These are phyloP conservation scores for Pseudolaguvia tuberculata DNA, from an alignment of 2,113 vertebrate genomes.

Conservation along the genomic window DNA sequence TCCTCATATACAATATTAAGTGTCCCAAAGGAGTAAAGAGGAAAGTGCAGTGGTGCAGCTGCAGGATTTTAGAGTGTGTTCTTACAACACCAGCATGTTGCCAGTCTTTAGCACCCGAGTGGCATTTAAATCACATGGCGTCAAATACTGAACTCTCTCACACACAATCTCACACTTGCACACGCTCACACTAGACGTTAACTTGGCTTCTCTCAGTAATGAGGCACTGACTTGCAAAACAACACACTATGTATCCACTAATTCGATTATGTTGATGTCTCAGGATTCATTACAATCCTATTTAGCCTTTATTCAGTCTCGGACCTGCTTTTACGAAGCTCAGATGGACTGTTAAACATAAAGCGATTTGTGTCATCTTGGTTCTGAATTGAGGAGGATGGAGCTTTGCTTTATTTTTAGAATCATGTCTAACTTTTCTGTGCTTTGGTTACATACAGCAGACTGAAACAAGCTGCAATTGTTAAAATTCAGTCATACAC, in stretches of 20 bases:
- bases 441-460: background rate
- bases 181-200: background rate
- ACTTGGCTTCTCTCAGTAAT: background rate
- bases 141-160: constrained; percentile 21
- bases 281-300: background rate
- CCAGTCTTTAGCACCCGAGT: constrained; percentile 48
- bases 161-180: background rate
- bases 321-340: background rate
- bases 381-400: background rate
- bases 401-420: background rate
- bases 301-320: background rate
- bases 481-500: too few relatives aligned
- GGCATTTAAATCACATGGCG: constrained; percentile 49
- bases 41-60: background rate
- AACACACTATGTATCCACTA: background rate
- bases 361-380: background rate
- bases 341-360: background rate
- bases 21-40: background rate
- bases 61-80: constrained; percentile 17
- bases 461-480: background rate
- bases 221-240: background rate
- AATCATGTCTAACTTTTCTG: background rate
- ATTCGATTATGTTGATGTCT: background rate
- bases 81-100: constrained; percentile 32
- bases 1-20: constrained; percentile 15